Conservation (phyloP, 2,888 invertebrate species). For the Nephrotoma guestfalica region DNA sequence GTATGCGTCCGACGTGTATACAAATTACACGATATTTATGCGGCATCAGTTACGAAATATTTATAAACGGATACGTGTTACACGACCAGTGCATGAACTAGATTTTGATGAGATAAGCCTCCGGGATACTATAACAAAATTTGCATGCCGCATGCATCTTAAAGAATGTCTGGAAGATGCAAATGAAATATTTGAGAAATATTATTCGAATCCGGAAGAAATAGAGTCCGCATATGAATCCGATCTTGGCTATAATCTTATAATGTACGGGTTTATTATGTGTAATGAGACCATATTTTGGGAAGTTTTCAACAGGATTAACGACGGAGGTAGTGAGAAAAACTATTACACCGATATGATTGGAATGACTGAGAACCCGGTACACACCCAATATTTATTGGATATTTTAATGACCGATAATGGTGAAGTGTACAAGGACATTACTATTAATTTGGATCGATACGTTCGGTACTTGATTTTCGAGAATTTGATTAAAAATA, state of each 20-base stretch:
- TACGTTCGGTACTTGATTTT: background rate
- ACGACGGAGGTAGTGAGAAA: background rate
- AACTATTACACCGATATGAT: background rate
- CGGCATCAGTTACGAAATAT: background rate
- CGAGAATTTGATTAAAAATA: background rate
- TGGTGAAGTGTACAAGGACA: background rate
- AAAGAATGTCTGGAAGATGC: background rate
- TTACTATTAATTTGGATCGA: background rate
- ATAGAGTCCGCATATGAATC: background rate
- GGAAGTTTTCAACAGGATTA: background rate
- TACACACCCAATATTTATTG: background rate
- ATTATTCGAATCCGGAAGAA: background rate
- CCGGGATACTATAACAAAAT: background rate
- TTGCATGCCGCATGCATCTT: background rate
- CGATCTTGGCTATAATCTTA: background rate
- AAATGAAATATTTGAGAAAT: background rate
- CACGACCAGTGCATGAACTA: background rate
- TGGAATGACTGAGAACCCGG: background rate
- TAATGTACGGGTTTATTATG: background rate
- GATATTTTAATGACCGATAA: background rate
- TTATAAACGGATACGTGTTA: background rate
- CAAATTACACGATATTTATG: background rate
- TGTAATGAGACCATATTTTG: background rate
- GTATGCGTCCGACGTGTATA: background rate
- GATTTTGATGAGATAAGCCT: background rate